A percentile compares a stretch with the other conserved stretches of the same genome.
Evolutionary conservation across 2,113 vertebrate genomes (phyloP).

Genomic region (Aspiorhynchus laticeps): DNA sequence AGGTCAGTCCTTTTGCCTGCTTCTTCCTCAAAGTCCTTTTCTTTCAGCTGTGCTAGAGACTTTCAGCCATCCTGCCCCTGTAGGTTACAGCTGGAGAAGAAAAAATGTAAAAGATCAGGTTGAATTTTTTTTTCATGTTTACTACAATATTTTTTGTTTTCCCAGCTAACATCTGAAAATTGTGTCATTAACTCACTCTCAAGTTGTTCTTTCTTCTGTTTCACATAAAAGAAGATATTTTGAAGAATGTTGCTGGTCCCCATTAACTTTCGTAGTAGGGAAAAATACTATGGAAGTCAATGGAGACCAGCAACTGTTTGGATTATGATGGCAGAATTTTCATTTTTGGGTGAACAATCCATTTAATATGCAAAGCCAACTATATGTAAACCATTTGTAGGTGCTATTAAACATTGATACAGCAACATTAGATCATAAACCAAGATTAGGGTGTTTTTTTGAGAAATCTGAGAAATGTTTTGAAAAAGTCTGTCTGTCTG

Average conservation of each 20-base stretch:
- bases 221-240: background rate
- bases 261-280: too few relatives aligned
- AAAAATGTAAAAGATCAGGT: constrained; percentile 2
- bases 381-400: background rate
- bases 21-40: constrained; percentile 1
- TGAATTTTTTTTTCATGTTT: background rate
- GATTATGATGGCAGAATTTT: too few relatives aligned
- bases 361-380: background rate
- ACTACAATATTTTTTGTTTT: background rate
- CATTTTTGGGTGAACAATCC: too few relatives aligned
- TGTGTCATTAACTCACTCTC: too few relatives aligned
- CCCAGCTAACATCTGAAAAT: background rate
- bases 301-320: too few relatives aligned
- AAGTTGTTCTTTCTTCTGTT: background rate
- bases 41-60: constrained; percentile 40
- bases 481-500: background rate
- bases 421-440: background rate
- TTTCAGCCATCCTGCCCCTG: constrained; percentile 72
- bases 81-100: constrained; percentile 66
- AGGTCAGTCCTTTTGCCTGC: constrained; percentile 36
- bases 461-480: too few relatives aligned
- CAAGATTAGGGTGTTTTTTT: background rate
- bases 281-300: too few relatives aligned
- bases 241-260: background rate
- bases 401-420: background rate